Percentiles rank a stretch among this genome's conserved stretches.
Conservation (phyloP, 1,140 invertebrate species). For the Scaptomyza hsui region DNA sequence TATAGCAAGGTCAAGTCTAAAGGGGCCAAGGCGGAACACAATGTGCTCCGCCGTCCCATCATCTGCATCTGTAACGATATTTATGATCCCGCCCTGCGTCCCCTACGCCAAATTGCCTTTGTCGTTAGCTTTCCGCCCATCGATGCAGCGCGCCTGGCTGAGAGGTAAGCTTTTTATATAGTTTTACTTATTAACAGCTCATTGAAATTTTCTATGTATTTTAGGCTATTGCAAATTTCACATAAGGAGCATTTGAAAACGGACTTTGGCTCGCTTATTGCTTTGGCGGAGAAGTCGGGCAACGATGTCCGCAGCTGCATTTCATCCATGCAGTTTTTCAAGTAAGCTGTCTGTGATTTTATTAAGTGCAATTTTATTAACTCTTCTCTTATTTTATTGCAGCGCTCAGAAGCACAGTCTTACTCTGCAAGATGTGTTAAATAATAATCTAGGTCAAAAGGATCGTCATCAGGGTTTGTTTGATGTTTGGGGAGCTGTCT, state of each 20-base stretch:
- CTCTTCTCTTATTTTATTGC: not conserved
- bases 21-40: constrained; percentile 84
- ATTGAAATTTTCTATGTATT: constrained; percentile 1
- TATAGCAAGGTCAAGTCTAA: constrained; percentile 86
- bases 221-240: constrained; percentile 88
- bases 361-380: constrained; percentile 9
- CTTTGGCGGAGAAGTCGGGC: constrained; percentile 91
- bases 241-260: constrained; percentile 88
- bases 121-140: constrained; percentile 90
- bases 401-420: constrained; percentile 84
- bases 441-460: constrained; percentile 91
- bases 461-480: constrained; percentile 94
- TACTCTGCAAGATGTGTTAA: constrained; percentile 88
- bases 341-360: constrained; percentile 43
- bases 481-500: constrained; percentile 92
- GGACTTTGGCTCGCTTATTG: constrained; percentile 88
- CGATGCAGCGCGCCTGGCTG: constrained; percentile 86
- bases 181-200: not conserved
- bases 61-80: constrained; percentile 99
- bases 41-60: constrained; percentile 91
- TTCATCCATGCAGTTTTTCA: constrained; percentile 92
- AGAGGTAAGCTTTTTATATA: constrained; percentile 83
- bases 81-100: constrained; percentile 93
- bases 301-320: constrained; percentile 96
- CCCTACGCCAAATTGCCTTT: constrained; percentile 89